Conservation (phyloP, 2,113 vertebrate genomes). For the Ciconia maguari region DNA sequence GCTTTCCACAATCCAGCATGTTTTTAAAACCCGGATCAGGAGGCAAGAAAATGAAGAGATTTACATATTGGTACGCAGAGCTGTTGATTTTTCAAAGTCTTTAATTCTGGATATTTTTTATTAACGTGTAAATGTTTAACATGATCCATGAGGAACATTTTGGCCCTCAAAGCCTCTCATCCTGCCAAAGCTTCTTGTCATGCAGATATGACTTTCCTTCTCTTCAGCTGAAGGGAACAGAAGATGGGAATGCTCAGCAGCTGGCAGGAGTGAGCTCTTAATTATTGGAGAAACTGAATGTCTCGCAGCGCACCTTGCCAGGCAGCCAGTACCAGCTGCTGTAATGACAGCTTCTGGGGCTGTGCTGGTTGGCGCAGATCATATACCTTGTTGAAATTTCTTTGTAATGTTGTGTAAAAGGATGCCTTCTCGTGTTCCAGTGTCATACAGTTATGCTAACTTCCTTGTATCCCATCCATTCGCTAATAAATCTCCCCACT, state of each 20-base stretch:
- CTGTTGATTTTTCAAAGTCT: neutral
- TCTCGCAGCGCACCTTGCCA: neutral
- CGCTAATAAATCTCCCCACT: neutral
- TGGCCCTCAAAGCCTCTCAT: neutral
- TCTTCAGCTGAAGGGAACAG: neutral
- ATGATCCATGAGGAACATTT: neutral
- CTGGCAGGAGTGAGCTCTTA: neutral
- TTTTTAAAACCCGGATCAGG: neutral
- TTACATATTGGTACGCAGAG: neutral
- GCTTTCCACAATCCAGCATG: neutral
- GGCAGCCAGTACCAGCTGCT: neutral
- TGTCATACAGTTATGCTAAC: neutral
- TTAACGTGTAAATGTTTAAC: neutral
- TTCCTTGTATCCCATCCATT: neutral
- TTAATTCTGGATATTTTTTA: neutral
- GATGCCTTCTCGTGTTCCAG: neutral
- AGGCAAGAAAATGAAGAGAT: neutral
- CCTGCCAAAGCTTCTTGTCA: neutral
- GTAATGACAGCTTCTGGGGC: neutral
- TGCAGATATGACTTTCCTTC: neutral
- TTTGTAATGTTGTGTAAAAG: neutral
- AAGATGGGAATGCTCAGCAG: neutral
- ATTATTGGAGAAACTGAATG: neutral
- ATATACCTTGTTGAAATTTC: neutral
- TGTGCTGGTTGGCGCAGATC: neutral